These are phyloP conservation scores for Apogon hyalosoma DNA, from an alignment of 2,797 vertebrate species.

Conservation along the genomic window DNA sequence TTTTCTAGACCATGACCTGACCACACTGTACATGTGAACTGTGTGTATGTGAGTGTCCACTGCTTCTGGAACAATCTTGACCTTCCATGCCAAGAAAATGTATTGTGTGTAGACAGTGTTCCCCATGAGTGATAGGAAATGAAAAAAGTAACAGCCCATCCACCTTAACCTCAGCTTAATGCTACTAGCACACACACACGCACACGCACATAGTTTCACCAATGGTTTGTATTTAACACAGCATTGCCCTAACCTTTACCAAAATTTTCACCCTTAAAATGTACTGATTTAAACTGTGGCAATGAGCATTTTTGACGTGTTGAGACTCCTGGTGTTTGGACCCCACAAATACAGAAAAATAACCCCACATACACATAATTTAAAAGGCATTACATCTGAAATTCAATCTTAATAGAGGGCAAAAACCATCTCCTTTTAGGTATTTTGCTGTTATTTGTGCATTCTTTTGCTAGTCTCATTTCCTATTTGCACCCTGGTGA, in stretches of 20 bases:
- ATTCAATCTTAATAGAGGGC: constrained; percentile 19
- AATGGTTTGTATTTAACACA: too few relatives aligned
- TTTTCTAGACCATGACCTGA: constrained; percentile 32
- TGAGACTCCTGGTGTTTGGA: too few relatives aligned
- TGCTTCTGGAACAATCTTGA: constrained; percentile 19
- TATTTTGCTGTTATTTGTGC: constrained; percentile 35
- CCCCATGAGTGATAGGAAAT: neutral
- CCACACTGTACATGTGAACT: constrained; percentile 19
- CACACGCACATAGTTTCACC: neutral
- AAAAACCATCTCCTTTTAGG: constrained; percentile 10
- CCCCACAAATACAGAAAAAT: too few relatives aligned
- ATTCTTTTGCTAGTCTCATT: constrained; percentile 34
- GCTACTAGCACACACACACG: too few relatives aligned
- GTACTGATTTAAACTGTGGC: too few relatives aligned
- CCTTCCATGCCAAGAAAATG: constrained; percentile 24
- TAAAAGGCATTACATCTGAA: constrained; percentile 21
- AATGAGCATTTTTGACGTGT: too few relatives aligned
- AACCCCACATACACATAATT: neutral
- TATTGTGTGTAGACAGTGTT: constrained; percentile 14
- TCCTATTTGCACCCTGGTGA: constrained; percentile 51
- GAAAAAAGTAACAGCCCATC: neutral
- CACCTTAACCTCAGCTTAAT: neutral
- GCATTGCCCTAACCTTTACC: too few relatives aligned
- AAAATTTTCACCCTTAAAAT: too few relatives aligned
- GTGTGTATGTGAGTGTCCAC: neutral